Base-by-base conservation (phyloP, 1,140 invertebrate species). In the Drosophila orosa region DNA sequence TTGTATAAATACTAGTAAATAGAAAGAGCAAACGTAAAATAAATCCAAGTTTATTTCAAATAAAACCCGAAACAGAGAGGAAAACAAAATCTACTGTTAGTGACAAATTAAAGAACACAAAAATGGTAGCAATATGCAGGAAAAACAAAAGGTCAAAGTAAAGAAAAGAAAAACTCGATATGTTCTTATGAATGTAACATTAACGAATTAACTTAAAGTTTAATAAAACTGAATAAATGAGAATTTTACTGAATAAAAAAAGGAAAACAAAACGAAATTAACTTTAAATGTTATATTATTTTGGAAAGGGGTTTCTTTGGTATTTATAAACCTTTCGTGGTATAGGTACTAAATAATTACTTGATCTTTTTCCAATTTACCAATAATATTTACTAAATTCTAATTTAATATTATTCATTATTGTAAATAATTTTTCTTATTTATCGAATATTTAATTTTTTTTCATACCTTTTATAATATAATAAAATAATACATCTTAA, bases 111-210 rank as follows among this genome's bases (percentile, higher is more conserved):
- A 68, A 68, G 54, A 63, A 65, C 69, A 55, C 37, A 56, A 61
- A 77, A 79, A 83, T 76, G 78, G 79, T 87, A 87, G 83, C 84
- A 87, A 80, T 83, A 87, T 87, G 72, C 83, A 76, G 80, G 60
- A 75, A 80, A 75, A 56, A 62, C 24, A 75, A 37, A 69, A 10
- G 33, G 65, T 71, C 50, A 58, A 71, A 71, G 52, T 57, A 69
- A 71, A 27, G 42, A 57, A 69, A 71, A 27, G 42, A 57, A 69
- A 85, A 86, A 89, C 84, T 87, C 83, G 83, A 80, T 87, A 87
- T 87, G 84, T 87, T 87, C 83, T 87, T 87, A 87, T 87, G 83
- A 87, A 87, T 89, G 83, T 87, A 87, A 87, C 83, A 87, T 87
- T 87, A 89, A 87, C 83, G 83, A 87, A 87, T 86, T 87, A 87